Evolutionary conservation across 2,888 invertebrate genomes (phyloP).

Genomic region (Oligia strigilis): DNA sequence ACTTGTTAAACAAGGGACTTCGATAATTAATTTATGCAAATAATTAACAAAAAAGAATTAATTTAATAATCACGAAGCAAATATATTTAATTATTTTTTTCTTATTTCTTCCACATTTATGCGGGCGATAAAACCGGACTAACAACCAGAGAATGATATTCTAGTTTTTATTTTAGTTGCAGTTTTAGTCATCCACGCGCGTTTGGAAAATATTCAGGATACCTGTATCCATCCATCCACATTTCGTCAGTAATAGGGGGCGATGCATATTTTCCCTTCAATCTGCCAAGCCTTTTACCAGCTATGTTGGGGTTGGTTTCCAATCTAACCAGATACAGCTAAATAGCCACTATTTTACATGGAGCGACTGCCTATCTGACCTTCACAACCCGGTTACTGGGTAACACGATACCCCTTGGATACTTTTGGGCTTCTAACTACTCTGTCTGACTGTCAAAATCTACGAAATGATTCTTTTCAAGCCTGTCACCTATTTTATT

Average conservation of each 20-base stretch:
- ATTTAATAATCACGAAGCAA: neutral
- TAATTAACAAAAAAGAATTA: neutral
- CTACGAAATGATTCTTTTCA: neutral
- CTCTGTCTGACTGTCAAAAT: neutral
- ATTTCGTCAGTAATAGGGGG: neutral
- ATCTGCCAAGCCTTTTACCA: neutral
- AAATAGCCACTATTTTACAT: neutral
- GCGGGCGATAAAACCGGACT: neutral
- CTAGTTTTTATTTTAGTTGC: neutral
- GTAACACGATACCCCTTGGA: no score
- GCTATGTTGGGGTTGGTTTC: neutral
- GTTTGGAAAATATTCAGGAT: no score
- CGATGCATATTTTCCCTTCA: neutral
- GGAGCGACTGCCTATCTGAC: neutral
- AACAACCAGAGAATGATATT: neutral
- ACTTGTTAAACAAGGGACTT: neutral
- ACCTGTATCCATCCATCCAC: neutral
- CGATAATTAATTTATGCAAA: neutral
- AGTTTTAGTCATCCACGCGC: neutral
- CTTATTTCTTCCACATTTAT: neutral
- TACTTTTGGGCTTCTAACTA: neutral
- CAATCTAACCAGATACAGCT: neutral
- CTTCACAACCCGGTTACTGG: neutral
- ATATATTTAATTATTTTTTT: neutral
- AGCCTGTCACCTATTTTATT: neutral